A percentile compares a stretch with the other conserved stretches of the same genome.
Conservation (phyloP, 2,113 vertebrate species). For the Penelope pileata region DNA sequence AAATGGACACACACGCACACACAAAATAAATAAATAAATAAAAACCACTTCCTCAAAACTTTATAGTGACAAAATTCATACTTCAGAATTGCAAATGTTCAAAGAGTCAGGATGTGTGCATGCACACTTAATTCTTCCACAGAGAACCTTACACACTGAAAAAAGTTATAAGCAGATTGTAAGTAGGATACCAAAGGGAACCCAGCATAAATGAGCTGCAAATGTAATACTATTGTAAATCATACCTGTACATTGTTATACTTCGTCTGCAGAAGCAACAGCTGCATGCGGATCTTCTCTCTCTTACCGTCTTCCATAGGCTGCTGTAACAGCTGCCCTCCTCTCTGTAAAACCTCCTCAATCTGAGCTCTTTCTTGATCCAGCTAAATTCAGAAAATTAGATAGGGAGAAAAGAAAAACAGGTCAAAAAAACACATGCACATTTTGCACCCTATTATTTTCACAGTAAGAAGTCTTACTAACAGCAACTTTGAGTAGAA, state of each 20-base stretch:
- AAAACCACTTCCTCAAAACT: background rate
- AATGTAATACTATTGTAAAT: background rate
- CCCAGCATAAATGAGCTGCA: background rate
- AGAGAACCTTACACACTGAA: fast-evolving
- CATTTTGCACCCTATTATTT: background rate
- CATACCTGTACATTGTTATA: slow-evolving; percentile 83
- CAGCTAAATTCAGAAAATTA: slow-evolving; percentile 74
- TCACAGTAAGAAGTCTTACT: background rate
- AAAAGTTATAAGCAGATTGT: background rate
- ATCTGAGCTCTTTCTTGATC: slow-evolving; percentile 88
- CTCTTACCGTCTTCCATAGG: slow-evolving; percentile 82
- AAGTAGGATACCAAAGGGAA: background rate
- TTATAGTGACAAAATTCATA: background rate
- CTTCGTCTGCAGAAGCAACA: slow-evolving; percentile 87
- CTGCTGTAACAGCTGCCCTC: slow-evolving; percentile 86
- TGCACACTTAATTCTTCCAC: background rate
- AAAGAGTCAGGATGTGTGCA: background rate
- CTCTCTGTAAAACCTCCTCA: slow-evolving; percentile 88
- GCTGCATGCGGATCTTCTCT: slow-evolving; percentile 84
- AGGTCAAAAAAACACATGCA: background rate
- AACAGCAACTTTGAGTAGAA: background rate
- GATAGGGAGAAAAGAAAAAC: background rate
- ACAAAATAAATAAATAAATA: no score
- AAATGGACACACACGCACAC: no score
- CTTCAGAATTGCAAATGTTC: background rate